Evolutionary conservation across 2,888 invertebrate species (phyloP).

Genomic region (Galerucella calmariensis): DNA sequence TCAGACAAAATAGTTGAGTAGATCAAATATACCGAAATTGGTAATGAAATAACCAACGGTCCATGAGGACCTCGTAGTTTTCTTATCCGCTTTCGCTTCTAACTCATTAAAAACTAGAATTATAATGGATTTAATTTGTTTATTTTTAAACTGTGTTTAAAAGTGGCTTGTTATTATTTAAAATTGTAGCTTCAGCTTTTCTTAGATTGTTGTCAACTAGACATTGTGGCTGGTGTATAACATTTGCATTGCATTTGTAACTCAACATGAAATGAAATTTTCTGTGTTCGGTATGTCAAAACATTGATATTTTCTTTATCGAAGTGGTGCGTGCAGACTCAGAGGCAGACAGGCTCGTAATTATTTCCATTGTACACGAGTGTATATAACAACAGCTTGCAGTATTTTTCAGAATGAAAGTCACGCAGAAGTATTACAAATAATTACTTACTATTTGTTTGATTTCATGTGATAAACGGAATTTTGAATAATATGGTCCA

Average conservation of each 20-base stretch:
- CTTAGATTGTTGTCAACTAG: neutral
- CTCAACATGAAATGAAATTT: constrained; percentile 25
- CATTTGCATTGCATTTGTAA: constrained; percentile 4
- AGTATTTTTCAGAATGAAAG: constrained; percentile 56
- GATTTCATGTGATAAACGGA: constrained; percentile 56
- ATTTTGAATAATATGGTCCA: constrained; percentile 27
- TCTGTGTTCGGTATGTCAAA: constrained; percentile 36
- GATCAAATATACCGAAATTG: too few relatives aligned
- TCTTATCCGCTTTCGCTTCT: too few relatives aligned
- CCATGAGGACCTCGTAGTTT: too few relatives aligned
- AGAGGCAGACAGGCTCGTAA: constrained; percentile 61
- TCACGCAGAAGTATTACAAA: constrained; percentile 62
- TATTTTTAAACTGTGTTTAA: too few relatives aligned
- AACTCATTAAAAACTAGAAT: too few relatives aligned
- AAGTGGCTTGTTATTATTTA: too few relatives aligned
- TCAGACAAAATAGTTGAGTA: too few relatives aligned
- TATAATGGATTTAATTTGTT: too few relatives aligned
- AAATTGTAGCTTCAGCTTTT: neutral
- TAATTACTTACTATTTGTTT: constrained; percentile 60
- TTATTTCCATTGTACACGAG: constrained; percentile 61
- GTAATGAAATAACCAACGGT: too few relatives aligned
- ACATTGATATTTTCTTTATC: constrained; percentile 41
- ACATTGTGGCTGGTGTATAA: neutral
- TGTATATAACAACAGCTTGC: constrained; percentile 56
- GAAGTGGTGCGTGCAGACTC: constrained; percentile 61